These are phyloP conservation scores for Aplocera efformata DNA, from an alignment of 2,888 invertebrate genomes.

Conservation along the genomic window DNA sequence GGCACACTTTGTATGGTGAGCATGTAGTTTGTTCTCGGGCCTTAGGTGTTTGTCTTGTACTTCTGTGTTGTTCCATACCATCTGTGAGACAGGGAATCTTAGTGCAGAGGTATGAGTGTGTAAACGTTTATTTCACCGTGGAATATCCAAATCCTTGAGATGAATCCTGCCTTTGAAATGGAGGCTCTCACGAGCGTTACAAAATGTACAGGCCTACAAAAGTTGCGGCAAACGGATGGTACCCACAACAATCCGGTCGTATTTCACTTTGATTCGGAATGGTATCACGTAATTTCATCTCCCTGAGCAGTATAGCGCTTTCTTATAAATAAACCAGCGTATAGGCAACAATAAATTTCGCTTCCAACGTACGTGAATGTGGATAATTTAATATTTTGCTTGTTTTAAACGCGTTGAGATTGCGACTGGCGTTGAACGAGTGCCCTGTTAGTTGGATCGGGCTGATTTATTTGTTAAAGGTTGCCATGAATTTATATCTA, in stretches of 20 bases:
- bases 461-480: neutral
- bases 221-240: slow-evolving; percentile 20
- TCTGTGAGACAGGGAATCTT: too few species aligned
- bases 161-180: too few species aligned
- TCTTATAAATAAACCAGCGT: slow-evolving; percentile 79
- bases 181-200: too few species aligned
- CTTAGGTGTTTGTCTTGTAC: too few species aligned
- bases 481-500: too few species aligned
- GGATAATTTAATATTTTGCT: slow-evolving; percentile 71
- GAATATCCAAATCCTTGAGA: too few species aligned
- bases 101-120: too few species aligned
- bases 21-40: too few species aligned
- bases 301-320: slow-evolving; percentile 64
- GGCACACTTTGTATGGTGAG: too few species aligned
- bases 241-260: slow-evolving; percentile 46
- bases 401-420: slow-evolving; percentile 58
- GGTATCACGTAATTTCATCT: slow-evolving; percentile 80
- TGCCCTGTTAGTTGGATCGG: slow-evolving; percentile 37
- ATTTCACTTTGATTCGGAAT: slow-evolving; percentile 77
- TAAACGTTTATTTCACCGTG: too few species aligned
- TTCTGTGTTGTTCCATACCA: too few species aligned
- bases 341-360: slow-evolving; percentile 76
- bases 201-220: too few species aligned
- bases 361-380: slow-evolving; percentile 65
- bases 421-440: slow-evolving; percentile 55